Evolutionary conservation across 37 sponge, comb jelly and placozoan genomes (phyloP).

Genomic region (Eunapius fragilis): DNA sequence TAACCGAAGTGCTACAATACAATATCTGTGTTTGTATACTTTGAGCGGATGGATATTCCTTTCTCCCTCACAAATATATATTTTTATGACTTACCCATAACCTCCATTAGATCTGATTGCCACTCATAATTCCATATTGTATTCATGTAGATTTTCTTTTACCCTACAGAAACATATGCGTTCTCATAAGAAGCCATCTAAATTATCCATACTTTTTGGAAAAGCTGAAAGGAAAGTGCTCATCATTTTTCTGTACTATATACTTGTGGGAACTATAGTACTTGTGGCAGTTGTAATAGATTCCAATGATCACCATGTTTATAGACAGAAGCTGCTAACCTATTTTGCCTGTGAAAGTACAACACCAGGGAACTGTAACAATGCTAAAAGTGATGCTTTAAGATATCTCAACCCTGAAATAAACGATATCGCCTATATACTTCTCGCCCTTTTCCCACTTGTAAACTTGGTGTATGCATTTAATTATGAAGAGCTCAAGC

Average conservation of each 20-base stretch:
- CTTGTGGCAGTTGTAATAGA: neutral
- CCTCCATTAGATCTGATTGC: too few relatives aligned
- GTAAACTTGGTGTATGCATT: conserved; percentile 14
- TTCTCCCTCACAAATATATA: too few relatives aligned
- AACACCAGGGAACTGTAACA: conserved; percentile 19
- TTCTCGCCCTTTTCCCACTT: conserved; percentile 15
- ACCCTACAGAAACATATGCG: neutral
- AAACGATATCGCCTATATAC: neutral
- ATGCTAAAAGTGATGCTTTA: neutral
- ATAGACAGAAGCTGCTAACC: neutral
- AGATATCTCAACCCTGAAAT: neutral
- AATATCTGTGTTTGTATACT: too few relatives aligned
- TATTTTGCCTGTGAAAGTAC: conserved; percentile 30
- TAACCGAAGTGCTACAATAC: too few relatives aligned
- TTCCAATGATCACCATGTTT: neutral
- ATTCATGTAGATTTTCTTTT: too few relatives aligned
- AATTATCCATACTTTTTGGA: neutral
- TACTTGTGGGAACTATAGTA: neutral
- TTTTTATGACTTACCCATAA: too few relatives aligned
- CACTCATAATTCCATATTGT: too few relatives aligned
- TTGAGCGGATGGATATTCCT: too few relatives aligned
- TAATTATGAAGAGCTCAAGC: neutral
- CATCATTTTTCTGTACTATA: conserved; percentile 35
- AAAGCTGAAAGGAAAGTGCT: conserved; percentile 42
- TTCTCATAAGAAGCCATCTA: neutral